Evolutionary conservation across 2,113 vertebrate species (phyloP), one percentile per base, ranked within the genome.

Genomic region (Rynchops niger): DNA sequence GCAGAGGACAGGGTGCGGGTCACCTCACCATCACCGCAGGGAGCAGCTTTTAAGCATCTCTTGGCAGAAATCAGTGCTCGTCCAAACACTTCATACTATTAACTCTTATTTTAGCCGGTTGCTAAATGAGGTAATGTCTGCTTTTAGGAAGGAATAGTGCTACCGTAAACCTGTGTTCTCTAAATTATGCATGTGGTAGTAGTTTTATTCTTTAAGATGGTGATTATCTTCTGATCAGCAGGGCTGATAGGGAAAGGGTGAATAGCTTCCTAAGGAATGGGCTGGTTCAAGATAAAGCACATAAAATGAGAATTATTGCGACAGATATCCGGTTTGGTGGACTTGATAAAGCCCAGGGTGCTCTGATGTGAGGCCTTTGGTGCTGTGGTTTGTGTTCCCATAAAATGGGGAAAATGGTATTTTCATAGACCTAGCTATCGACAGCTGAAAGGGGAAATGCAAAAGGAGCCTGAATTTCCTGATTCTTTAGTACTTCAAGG

Each of bases 61-160:
- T 73, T 9, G 15, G n/a, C 43, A 40, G 5, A 93, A 88, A 43
- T 77, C 5, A 0, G 12, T 87, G 81, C 90, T 86, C 70, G 66
- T 65, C 49, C 36, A 45, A 86, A 50, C 45, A 45, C 67, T 76
- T 90, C 32, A 12, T 92, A 26, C 40, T 79, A 47, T 94, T 50
- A 47, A 76, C 14, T 30, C 45, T 82, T 70, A 61, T 84, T 94
- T 94, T 83, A 91, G 40, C 82, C 92, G 77, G 34, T 77, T 96
- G 94, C 85, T 97, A 95, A 92, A 95, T 79, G 70, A 98, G 94
- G 85, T 86, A 70, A 43, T 27, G 42, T 66, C 26, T 96, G 92
- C 50, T 70, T n/a, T 50, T 94, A 86, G 85, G 92, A 92, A 69
- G 85, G 84, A 86, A 21, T 15, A 78, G 84, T 29, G 56, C 61